A percentile compares a stretch with the other conserved stretches of the same genome.
phyloP scores from a whole-genome alignment of 2,113 vertebrate species.

The Mustela nigripes region DNA sequence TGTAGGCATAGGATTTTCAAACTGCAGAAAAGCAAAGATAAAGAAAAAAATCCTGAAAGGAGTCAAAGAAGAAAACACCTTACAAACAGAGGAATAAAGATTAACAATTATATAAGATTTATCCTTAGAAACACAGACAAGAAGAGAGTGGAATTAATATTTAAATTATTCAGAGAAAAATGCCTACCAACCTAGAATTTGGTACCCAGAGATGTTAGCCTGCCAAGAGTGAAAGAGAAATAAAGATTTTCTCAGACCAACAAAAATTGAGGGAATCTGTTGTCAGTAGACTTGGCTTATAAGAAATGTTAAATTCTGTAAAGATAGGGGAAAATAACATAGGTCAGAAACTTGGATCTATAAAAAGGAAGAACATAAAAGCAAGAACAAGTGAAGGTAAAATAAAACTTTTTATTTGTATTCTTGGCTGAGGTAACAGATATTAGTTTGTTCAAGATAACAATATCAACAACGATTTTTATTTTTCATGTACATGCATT shows the following conservation, averaged over 20 bases:
- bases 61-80: background rate
- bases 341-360: background rate
- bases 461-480: background rate
- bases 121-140: background rate
- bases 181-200: background rate
- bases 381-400: background rate
- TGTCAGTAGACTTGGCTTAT: background rate
- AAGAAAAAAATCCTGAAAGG: background rate
- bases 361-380: background rate
- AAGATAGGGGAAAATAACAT: background rate
- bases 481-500: background rate
- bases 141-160: background rate
- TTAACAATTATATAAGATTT: background rate
- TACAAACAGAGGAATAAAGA: background rate
- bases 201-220: background rate
- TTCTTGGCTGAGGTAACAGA: background rate
- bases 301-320: background rate
- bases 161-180: background rate
- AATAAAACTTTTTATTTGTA: background rate
- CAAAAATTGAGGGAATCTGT: background rate
- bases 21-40: background rate
- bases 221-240: background rate
- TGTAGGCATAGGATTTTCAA: background rate
- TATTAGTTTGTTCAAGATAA: background rate
- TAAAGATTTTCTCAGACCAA: background rate